Evolutionary conservation across 2,113 vertebrate genomes (phyloP).

Genomic region (Alaudala cheleensis): DNA sequence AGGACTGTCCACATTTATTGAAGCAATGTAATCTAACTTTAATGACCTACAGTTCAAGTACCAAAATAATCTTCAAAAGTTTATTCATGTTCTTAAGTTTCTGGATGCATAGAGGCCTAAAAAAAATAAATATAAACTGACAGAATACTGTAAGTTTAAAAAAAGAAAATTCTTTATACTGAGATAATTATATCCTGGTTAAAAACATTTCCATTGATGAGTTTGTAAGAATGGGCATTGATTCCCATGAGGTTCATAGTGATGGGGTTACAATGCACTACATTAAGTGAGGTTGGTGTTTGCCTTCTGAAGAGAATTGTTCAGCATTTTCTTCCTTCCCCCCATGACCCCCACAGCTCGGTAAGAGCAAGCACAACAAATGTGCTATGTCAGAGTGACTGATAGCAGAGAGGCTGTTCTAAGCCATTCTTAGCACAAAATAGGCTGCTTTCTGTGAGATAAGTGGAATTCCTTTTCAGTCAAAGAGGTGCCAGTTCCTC

Average conservation of each 20-base stretch:
- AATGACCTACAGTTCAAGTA: not conserved
- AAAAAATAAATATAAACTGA: not conserved
- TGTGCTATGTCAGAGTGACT: not conserved
- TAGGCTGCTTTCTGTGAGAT: not conserved
- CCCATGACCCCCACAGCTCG: not conserved
- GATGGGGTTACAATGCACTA: not conserved
- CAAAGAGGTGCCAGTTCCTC: slow-evolving; percentile 2
- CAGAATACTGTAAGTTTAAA: not conserved
- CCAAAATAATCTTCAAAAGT: not conserved
- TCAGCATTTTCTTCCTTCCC: not conserved
- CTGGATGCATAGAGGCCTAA: not conserved
- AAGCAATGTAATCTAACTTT: not conserved
- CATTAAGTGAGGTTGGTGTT: not conserved
- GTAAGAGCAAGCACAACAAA: not conserved
- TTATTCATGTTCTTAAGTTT: not conserved
- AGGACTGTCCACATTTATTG: not conserved
- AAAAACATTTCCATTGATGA: not conserved
- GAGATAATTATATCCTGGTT: not conserved
- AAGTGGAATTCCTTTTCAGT: slow-evolving; percentile 5
- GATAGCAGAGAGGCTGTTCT: not conserved
- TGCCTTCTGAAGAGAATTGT: not conserved
- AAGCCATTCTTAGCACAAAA: slow-evolving; percentile 25
- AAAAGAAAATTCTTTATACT: not conserved
- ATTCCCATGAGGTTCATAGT: not conserved
- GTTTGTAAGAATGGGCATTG: not conserved